Evolutionary conservation across 2,888 invertebrate species (phyloP), one percentile per base, ranked within the genome.

Genomic region (Pollenia labialis): DNA sequence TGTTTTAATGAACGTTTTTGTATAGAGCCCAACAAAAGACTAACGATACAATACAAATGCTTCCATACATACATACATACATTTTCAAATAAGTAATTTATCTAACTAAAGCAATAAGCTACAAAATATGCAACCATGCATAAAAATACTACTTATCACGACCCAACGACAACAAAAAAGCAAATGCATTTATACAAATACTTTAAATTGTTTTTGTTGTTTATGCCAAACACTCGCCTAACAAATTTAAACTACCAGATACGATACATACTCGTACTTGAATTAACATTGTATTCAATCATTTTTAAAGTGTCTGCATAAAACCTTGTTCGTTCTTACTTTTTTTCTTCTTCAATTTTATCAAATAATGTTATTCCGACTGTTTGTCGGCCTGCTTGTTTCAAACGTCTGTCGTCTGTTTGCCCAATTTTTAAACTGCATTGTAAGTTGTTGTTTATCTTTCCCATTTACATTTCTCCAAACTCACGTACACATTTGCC

Each of bases 131-230:
- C 88, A 87, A 16, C 77, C 76, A 83, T 64, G 88, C 88, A 87
- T 87, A 74, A 88, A 88, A 88, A 82, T 81, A 81, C 85, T 56
- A 74, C 87, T 85, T 88, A 88, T 88, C 85, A 88, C 81, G 77
- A 81, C 42, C 18, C 60, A 87, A 60, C 50, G 18, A 64, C 64
- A 72, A 50, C 40, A 81, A 58, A 74, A 75, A 62, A 69, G 42
- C 64, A 81, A 82, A 81, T 85, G 80, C 82, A 75, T 85, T 80
- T 76, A 54, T 16, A 62, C 62, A 81, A 85, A 71, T 60, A 75
- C 52, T 79, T 79, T 69, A 7, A 60, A 74, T 79, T 68, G 72
- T 12, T 72, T 44, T n/a, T 14, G 11, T 60, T 72, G 18, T 72
- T 52, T 64, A 14, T n/a, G 46, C 16, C 68, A 79, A 69, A 77